Evolutionary conservation across 1,140 invertebrate genomes (phyloP), one percentile per base, ranked within the genome.

Genomic region (Drosophila paulistorum): DNA sequence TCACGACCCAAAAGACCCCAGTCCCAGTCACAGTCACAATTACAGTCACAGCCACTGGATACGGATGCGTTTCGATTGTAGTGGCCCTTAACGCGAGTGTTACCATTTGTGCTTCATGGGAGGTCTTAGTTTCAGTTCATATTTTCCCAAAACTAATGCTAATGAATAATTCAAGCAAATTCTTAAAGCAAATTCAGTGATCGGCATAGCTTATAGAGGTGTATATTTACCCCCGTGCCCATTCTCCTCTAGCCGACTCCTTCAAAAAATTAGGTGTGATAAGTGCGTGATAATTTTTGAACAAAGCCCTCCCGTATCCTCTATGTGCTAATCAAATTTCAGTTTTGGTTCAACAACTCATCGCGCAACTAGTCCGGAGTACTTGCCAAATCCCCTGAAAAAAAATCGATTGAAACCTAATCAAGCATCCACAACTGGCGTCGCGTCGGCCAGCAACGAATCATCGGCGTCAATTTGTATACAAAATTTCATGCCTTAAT

Each of bases 291-390:
- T 89, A 90, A 89, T 90, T 90, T 77, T 69, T 65, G 62, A 81
- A 84, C 73, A 75, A 79, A 77, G 59, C 48, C 57, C 48, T 35
- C 39, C 61, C 55, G 61, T 37, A 37, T 83, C 54, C 80, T 70
- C 58, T 72, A 90, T 81, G 87, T 89, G 87, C 83, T 90, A 90
- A 90, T 90, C 89, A 90, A 71, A 81, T 81, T 82, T 75, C 72
- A 84, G 84, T 83, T 87, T 67, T 89, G 83, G 79, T 87, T 89
- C 83, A 89, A 58, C 61, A 74, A 66, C 64, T 74, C 61, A 68
- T 41, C 66, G 26, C 13, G 26, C 7, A 48, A 30, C 42, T 48
- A 69, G 37, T 33, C 23, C 45, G 45, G 17, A 51, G 20, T 51
- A 23, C 45, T 51, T 51, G 45, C 45, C 45, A 20, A 17, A 33